Conservation (phyloP, 2,888 invertebrate genomes). For the Linyphia triangularis region DNA sequence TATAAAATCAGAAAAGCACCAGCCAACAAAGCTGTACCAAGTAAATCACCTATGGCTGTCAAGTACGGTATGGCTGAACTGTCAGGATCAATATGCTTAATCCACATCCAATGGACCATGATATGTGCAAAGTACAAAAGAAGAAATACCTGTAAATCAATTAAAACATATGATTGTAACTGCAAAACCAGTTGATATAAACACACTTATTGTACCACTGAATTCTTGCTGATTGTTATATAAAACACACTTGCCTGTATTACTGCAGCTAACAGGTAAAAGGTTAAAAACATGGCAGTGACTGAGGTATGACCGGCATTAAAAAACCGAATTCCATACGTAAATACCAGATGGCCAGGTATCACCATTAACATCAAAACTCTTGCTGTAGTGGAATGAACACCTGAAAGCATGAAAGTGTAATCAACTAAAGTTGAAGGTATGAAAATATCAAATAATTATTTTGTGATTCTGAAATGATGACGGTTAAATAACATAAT, state of each 20-base stretch:
- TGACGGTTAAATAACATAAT: no score
- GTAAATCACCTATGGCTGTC: constrained; percentile 94
- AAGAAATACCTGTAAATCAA: constrained; percentile 85
- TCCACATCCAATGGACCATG: constrained; percentile 94
- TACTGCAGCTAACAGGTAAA: constrained; percentile 88
- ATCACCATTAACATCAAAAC: constrained; percentile 89
- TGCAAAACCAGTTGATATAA: not conserved
- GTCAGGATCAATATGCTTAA: constrained; percentile 92
- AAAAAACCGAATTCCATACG: constrained; percentile 90
- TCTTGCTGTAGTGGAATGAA: constrained; percentile 86
- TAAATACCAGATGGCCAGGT: constrained; percentile 93
- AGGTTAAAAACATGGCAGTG: constrained; percentile 88
- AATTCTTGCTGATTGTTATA: not conserved
- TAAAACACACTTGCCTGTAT: constrained; percentile 80
- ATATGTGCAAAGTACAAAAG: constrained; percentile 91
- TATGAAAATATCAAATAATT: no score
- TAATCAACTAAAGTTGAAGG: no score
- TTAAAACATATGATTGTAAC: not conserved
- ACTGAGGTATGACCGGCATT: constrained; percentile 91
- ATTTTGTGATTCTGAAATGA: no score
- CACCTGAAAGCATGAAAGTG: constrained; percentile 80
- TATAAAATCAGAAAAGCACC: constrained; percentile 70
- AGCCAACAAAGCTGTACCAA: constrained; percentile 88
- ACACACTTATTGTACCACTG: not conserved
- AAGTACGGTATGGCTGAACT: constrained; percentile 96